These are phyloP conservation scores for Drosophila aldrichi DNA, from an alignment of 2,888 invertebrate genomes.

Conservation along the genomic window DNA sequence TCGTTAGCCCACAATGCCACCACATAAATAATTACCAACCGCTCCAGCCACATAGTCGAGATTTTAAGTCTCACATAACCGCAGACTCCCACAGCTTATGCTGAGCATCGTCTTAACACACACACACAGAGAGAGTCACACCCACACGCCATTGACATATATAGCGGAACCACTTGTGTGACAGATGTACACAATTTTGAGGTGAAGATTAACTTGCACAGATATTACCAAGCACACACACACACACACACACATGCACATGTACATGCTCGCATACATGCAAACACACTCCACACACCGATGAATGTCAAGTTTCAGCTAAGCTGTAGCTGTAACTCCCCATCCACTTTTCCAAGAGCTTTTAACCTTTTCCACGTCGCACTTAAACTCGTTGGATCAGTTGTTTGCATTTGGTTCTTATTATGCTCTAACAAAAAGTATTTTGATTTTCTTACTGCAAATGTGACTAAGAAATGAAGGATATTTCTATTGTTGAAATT, in stretches of 20 bases:
- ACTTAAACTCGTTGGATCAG: constrained; percentile 50
- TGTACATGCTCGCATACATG: neutral
- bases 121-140: constrained; percentile 2
- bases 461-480: neutral
- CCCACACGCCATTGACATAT: constrained; percentile 28
- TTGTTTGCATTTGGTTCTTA: constrained; percentile 55
- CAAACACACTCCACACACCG: constrained; percentile 13
- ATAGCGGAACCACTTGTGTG: constrained; percentile 42
- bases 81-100: constrained; percentile 10
- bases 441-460: neutral
- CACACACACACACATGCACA: constrained; percentile 9
- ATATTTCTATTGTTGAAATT: no score
- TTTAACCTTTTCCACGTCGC: constrained; percentile 41
- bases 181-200: constrained; percentile 55
- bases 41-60: neutral
- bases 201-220: constrained; percentile 55
- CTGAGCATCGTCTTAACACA: constrained; percentile 1
- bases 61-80: constrained; percentile 2
- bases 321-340: constrained; percentile 21
- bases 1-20: neutral
- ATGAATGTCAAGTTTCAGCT: constrained; percentile 22
- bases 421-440: neutral
- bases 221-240: constrained; percentile 27
- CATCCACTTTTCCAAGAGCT: constrained; percentile 8
- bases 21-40: constrained; percentile 12